These are phyloP conservation scores for Strix uralensis DNA, from an alignment of 2,113 vertebrate species.

Conservation along the genomic window DNA sequence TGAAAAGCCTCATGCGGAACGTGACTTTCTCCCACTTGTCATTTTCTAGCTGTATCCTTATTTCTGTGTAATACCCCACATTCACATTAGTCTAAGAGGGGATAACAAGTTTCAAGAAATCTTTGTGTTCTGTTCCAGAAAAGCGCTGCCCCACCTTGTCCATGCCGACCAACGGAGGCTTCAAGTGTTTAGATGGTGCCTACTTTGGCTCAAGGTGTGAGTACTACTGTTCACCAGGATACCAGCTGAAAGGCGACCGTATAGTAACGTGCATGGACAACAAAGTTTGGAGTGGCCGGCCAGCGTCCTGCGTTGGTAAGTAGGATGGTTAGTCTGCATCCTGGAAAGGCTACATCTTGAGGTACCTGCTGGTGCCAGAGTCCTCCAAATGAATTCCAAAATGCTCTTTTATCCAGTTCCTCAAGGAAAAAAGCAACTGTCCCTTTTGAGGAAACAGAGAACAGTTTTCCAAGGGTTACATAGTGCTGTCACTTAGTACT, in stretches of 20 bases:
- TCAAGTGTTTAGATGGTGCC: conserved; percentile 91
- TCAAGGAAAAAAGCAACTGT: background rate
- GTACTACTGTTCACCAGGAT: conserved; percentile 92
- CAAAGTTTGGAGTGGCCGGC: conserved; percentile 85
- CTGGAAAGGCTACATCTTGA: background rate
- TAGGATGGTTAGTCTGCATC: conserved; percentile 23
- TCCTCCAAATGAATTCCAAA: background rate
- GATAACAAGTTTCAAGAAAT: background rate
- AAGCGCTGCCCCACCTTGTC: conserved; percentile 85
- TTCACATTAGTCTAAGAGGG: background rate
- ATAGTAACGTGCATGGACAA: conserved; percentile 85
- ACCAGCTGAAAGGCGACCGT: conserved; percentile 86
- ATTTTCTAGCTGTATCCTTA: background rate
- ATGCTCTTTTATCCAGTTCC: background rate
- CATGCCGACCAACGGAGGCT: conserved; percentile 89
- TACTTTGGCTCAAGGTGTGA: conserved; percentile 95
- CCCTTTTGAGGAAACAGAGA: background rate
- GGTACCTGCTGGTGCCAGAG: rapidly evolving
- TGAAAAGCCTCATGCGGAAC: background rate
- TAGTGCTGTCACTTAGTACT: background rate
- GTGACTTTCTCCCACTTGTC: background rate
- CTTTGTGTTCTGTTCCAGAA: conserved; percentile 74
- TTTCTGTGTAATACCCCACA: background rate
- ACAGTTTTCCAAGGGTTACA: background rate
- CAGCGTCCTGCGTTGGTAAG: conserved; percentile 88